Evolutionary conservation across 2,797 vertebrate species (phyloP), one percentile per base, ranked within the genome.

Genomic region (Pristis pectinata): DNA sequence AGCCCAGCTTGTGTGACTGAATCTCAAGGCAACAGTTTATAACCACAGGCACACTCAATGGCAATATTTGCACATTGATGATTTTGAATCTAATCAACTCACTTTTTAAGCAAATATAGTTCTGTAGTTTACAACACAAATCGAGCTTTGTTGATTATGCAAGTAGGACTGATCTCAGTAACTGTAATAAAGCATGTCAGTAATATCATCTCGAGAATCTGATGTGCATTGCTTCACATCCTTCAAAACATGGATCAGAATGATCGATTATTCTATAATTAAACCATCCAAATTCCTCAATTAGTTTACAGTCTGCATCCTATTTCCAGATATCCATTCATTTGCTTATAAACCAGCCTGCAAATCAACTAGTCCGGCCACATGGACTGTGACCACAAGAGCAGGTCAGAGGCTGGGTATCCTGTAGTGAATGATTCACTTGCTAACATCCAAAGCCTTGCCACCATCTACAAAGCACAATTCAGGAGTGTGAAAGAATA

Each of bases 41-140:
- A 85, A 85, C 27, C 27, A 1, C 15, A 13, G 5, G 44, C 44
- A 83, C 4, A 27, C 6, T 49, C 80, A 85, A 56, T 53, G 53
- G 49, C 49, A 53, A 4, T 56, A 3, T 10, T 85, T 30, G 19
- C 22, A 85, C 1, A 30, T 34, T 85, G 27, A 11, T 2, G 0
- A 34, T n/a, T 83, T 85, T 9, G 49, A 82, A 85, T 34, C 85
- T 56, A 56, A 13, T 56, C 27, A 53, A 85, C 27, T 85, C 24
- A 85, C 41, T 85, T 85, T 6, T 85, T 85, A 85, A 85, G 85
- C 82, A 85, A 56, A 85, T 85, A 56, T 56, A 85, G 34, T 56
- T 56, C 82, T 30, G 70, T 72, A 85, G 34, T 3, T 85, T 85
- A 56, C 82, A 85, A 85, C 24, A 56, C 27, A 56, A 49, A 83